phyloP scores from a whole-genome alignment of 2,113 vertebrate species.

The Penelope pileata region DNA sequence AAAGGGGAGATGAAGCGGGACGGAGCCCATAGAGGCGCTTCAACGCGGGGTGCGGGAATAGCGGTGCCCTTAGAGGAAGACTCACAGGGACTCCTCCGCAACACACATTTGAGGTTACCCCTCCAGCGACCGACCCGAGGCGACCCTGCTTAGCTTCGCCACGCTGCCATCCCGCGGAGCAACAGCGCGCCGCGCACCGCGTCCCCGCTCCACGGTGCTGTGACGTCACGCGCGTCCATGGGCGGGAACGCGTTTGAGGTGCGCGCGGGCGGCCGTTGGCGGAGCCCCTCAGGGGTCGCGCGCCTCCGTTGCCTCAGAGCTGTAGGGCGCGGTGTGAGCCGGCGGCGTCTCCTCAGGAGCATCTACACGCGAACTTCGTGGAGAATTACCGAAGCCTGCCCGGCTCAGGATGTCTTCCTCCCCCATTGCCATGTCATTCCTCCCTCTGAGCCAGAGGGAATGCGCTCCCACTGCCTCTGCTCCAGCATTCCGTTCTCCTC shows the following conservation, averaged over 20 bases:
- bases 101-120: background rate
- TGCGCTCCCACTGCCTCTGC: background rate
- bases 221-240: background rate
- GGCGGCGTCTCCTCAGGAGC: background rate
- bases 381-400: rapidly evolving
- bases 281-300: background rate
- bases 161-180: background rate
- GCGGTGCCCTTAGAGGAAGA: background rate
- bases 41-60: background rate
- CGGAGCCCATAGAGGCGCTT: too few relatives aligned
- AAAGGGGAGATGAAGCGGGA: too few relatives aligned
- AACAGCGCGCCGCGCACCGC: background rate
- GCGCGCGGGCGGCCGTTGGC: background rate
- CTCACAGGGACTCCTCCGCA: background rate
- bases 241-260: background rate
- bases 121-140: background rate
- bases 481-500: rapidly evolving
- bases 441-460: background rate
- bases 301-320: background rate
- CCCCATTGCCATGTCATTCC: too few relatives aligned
- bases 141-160: background rate
- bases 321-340: background rate
- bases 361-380: rapidly evolving
- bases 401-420: rapidly evolving
- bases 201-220: background rate